Evolutionary conservation across 2,888 invertebrate genomes (phyloP), one percentile per base, ranked within the genome.

Genomic region (Eudasyphora cyanicolor): DNA sequence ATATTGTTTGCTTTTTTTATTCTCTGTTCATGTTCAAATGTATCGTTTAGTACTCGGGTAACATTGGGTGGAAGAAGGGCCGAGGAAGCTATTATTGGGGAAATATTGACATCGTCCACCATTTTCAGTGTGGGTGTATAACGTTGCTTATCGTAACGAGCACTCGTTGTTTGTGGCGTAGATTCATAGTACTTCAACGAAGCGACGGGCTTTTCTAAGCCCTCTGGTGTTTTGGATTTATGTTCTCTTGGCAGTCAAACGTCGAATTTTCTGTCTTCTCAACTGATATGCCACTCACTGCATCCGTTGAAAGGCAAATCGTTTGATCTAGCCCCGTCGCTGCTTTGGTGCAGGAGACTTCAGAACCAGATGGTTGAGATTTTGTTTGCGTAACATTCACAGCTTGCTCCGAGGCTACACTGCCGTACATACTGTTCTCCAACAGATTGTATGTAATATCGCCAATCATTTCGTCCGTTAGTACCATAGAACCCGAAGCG

Each of bases 361-460:
- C 86, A 21, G 86, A 82, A 5, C 27, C 17, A 0, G 70, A 24
- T 6, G 27, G 51, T 51, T 79, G 79, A 14, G 29, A 29, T 12
- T 29, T 29, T 0, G 19, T 8, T 1, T 82, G 76, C 12, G 86
- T 86, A 8, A 75, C 21, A 76, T 80, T 85, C 0, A 84, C 51
- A 8, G 38, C 79, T 64, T 77, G 82, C 32, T 82, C 85, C 0
- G 73, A 21, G 38, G 71, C 38, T 62, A 74, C 74, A 19, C 70
- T 80, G 10, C 64, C 71, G 70, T 82, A 83, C 87, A 89, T 85
- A 82, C 88, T 88, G 60, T 86, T 91, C 75, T 91, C 91, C 17
- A 91, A 88, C 76, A 91, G 82, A 85, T 89, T 91, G 69, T 91
- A 89, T 10, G 91, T 91, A 12, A 89, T 90, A 77, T 91, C 90